Base-by-base conservation (phyloP, 2,113 vertebrate genomes). In the Pterocles gutturalis region DNA sequence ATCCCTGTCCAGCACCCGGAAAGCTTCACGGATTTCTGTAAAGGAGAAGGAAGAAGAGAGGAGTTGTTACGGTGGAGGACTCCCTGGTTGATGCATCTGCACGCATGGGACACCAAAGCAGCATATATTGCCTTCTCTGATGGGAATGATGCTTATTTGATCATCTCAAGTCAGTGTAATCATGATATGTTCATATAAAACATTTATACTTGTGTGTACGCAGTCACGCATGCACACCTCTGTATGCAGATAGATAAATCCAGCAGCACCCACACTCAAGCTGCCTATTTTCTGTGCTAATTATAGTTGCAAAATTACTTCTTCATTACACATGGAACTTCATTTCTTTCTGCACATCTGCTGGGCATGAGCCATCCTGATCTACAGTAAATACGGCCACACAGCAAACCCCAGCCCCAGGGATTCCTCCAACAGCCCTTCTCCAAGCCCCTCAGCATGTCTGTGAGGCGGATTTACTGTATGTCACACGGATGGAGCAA, bases 11-110 rank as follows among this genome's bases (percentile, higher is more conserved):
- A 99, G 98, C 34, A 99, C 99, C 57, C 99, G 98, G 93, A 99
- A 99, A 70, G 99, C 99, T 97, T 99, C 99, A 6, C 99, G 99
- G 91, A 99, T 99, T 98, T 99, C 99, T 99, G 98, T 61, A 87
- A 94, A 94, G 92, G 97, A 67, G 96, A 96, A 98, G 79, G 92
- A 78, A 93, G 83, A 96, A 64, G 67, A 83, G 71, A 76, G 51
- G 43, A 24, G 28, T 67, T 77, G 15, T 38, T 83, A 85, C 3
- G 36, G 29, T 8, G 17, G 25, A 71, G 21, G 18, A 7, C 17
- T 29, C 21, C 0, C 18, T 14, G 43, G 20, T 20, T 18, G 38
- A 22, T 12, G 19, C 5, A 43, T 5, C 58, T 54, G 45, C 19
- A 45, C 17, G 3, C 2, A 15, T 2, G 4, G 43, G 38, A 53